These are phyloP conservation scores for Mythimna ferrago DNA, from an alignment of 2,888 invertebrate species.

Conservation along the genomic window DNA sequence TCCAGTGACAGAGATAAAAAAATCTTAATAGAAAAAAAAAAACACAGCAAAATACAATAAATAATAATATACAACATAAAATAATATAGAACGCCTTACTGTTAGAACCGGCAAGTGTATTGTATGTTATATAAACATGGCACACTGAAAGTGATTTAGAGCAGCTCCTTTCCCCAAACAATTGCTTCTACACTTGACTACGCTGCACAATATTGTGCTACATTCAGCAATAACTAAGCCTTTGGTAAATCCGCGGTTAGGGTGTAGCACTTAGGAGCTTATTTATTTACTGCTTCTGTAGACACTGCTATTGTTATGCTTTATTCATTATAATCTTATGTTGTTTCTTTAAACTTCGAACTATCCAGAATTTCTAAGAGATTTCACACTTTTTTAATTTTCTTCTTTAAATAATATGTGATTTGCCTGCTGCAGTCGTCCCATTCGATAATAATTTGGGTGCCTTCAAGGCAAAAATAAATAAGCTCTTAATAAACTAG, in stretches of 20 bases:
- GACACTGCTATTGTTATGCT: neutral
- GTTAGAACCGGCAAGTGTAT: slow-evolving; percentile 6
- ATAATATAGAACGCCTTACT: neutral
- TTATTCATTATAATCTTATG: neutral
- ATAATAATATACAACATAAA: neutral
- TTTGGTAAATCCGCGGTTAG: slow-evolving; percentile 13
- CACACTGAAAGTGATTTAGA: slow-evolving; percentile 40
- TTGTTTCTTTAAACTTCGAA: neutral
- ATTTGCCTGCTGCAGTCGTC: no score
- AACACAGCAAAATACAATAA: neutral
- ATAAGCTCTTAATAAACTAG: no score
- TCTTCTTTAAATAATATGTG: no score
- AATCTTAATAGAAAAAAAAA: slow-evolving; percentile 1
- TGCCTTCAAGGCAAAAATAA: no score
- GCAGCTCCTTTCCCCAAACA: slow-evolving; percentile 36
- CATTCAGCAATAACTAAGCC: slow-evolving; percentile 40
- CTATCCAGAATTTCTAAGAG: no score
- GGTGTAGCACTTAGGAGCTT: slow-evolving; percentile 8
- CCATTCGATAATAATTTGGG: no score
- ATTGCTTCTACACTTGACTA: slow-evolving; percentile 40
- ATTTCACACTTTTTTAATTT: no score
- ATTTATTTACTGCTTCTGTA: slow-evolving; percentile 2
- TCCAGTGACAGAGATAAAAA: neutral
- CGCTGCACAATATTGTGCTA: slow-evolving; percentile 44
- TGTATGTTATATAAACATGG: slow-evolving; percentile 33